phyloP scores from a whole-genome alignment of 2,888 invertebrate genomes.

The Ectemnius lituratus region DNA sequence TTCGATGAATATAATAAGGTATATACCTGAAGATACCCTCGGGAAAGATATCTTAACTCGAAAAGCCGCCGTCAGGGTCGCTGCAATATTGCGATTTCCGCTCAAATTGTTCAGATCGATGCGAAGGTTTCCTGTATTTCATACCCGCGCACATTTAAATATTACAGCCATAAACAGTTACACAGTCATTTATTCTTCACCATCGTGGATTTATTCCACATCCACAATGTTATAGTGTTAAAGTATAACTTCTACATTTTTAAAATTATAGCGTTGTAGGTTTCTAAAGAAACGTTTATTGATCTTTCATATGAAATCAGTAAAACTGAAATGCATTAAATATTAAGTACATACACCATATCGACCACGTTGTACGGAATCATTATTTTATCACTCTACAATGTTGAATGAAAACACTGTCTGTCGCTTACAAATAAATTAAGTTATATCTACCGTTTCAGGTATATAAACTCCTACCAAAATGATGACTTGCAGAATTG shows the following conservation, averaged over 20 bases:
- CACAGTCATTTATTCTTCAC: not conserved
- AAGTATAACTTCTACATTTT: not conserved
- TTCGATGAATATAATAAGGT: conserved; percentile 63
- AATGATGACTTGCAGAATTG: not conserved
- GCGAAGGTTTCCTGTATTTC: conserved; percentile 44
- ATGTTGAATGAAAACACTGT: too few relatives aligned
- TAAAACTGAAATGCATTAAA: conserved; percentile 16
- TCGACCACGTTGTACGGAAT: conserved; percentile 22
- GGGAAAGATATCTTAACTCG: conserved; percentile 65
- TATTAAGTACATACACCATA: too few relatives aligned
- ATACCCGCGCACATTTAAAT: conserved; percentile 35
- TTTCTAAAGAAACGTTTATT: too few relatives aligned
- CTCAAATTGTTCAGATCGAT: conserved; percentile 45
- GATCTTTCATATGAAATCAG: conserved; percentile 23
- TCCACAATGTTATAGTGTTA: not conserved
- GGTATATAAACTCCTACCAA: not conserved
- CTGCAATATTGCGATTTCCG: conserved; percentile 47
- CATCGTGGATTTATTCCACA: too few relatives aligned
- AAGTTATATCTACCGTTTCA: too few relatives aligned
- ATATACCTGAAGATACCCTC: conserved; percentile 44
- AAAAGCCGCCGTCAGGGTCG: conserved; percentile 66
- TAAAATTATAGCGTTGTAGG: conserved; percentile 18
- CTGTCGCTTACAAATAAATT: too few relatives aligned
- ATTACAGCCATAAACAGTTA: not conserved
- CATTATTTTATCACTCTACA: conserved; percentile 18